Conservation (phyloP, 2,888 invertebrate species). For the Eupithecia pulchellata region DNA sequence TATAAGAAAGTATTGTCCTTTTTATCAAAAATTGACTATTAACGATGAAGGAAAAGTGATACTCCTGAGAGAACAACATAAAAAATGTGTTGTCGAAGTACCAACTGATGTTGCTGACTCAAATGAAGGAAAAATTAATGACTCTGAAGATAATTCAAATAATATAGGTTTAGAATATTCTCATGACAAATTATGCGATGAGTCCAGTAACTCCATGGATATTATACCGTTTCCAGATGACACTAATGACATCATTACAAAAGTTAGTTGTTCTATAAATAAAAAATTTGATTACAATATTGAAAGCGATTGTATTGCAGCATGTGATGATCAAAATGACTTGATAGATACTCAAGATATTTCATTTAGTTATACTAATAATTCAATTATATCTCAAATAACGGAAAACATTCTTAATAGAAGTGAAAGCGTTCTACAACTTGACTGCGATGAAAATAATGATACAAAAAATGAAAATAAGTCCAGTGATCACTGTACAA, state of each 20-base stretch:
- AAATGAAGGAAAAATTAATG: background rate
- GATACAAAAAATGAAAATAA: background rate
- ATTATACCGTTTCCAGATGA: constrained; percentile 7
- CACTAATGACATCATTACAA: constrained; percentile 11
- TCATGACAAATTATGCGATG: background rate
- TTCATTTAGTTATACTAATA: constrained; percentile 26
- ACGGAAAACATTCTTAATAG: constrained; percentile 22
- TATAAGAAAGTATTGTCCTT: constrained; percentile 6
- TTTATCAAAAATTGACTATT: background rate
- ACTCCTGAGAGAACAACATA: background rate
- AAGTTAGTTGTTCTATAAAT: background rate
- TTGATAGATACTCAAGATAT: constrained; percentile 23
- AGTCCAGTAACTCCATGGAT: constrained; percentile 11
- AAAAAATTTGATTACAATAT: constrained; percentile 13
- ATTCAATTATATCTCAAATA: constrained; percentile 31
- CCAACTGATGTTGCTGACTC: background rate
- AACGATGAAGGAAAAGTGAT: background rate
- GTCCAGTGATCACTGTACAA: background rate
- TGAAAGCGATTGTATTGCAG: constrained; percentile 16
- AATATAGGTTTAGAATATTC: background rate
- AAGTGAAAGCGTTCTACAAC: constrained; percentile 14
- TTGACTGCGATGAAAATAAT: background rate
- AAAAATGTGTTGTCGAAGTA: background rate
- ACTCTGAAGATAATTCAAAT: background rate
- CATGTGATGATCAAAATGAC: constrained; percentile 19